These are phyloP conservation scores for Bungarus multicinctus DNA, from an alignment of 2,113 vertebrate species.

Conservation along the genomic window DNA sequence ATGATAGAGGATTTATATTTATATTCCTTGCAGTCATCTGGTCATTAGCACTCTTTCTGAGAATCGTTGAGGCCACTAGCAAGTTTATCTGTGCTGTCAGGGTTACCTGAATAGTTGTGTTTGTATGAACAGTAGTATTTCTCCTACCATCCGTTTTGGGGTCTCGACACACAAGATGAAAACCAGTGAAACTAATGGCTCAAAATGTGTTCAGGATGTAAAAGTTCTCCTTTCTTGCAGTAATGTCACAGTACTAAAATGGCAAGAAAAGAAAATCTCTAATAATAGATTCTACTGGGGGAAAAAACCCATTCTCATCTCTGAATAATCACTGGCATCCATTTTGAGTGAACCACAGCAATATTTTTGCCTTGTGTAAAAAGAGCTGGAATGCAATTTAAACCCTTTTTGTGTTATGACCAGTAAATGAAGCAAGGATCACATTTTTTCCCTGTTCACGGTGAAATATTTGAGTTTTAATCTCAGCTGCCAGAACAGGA, in stretches of 20 bases:
- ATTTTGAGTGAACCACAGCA: not conserved
- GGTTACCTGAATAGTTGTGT: not conserved
- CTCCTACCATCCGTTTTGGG: not conserved
- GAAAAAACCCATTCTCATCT: not conserved
- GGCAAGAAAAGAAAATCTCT: not conserved
- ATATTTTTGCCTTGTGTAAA: slow-evolving; percentile 4
- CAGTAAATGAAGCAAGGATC: not conserved
- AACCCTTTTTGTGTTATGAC: not conserved
- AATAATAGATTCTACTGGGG: not conserved
- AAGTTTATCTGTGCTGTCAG: not conserved
- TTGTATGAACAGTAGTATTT: not conserved
- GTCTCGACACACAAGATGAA: not conserved
- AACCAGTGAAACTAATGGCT: not conserved
- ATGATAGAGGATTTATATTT: not conserved
- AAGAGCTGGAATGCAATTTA: not conserved
- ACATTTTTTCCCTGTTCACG: not conserved
- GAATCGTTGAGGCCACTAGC: not conserved
- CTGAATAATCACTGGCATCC: not conserved
- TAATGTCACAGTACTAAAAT: not conserved
- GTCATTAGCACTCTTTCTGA: not conserved
- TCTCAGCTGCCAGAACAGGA: slow-evolving; percentile 4
- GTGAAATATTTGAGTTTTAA: slow-evolving; percentile 12
- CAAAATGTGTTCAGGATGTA: not conserved
- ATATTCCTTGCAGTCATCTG: not conserved
- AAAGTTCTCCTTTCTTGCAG: not conserved